Base-by-base conservation (phyloP, 2,888 invertebrate genomes). In the Ectropis crepuscularia region DNA sequence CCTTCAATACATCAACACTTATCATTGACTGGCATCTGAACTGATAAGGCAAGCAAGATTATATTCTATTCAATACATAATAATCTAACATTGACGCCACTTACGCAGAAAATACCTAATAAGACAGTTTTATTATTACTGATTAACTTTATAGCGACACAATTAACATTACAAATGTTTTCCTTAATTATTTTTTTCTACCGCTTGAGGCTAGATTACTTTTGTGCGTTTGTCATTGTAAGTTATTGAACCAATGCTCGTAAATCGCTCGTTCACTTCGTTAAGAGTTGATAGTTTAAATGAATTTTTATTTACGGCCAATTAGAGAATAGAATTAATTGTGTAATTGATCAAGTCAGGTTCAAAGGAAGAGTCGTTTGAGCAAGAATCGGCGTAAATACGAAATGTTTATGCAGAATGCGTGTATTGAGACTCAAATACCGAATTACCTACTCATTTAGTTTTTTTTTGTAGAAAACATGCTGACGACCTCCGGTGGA, bases 1-100 rank as follows among this genome's bases (percentile, higher is more conserved):
- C 72, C 77, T 80, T 77, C 78, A 79, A 82, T 80, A 83, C 77
- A 81, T 83, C 81, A 85, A 76, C 53, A 48, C 70, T 82, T 81
- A 85, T 85, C 84, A 68, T 53, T 76, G 74, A 78, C 75, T 75
- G 81, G 71, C 80, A 79, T 81, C 74, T 79, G 51, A 48, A 49
- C 67, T 71, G 80, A 81, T 78, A 81, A 75, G 60, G 68, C 68
- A 67, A 60, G 57, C 50, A 69, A 68, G 65, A 67, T 75, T 68
- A 66, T 65, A 69, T 63, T 60, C 61, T 54, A 49, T 63, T 60
- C 48, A 63, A 60, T 49, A 59, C 42, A 61, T 53, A 55, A 62
- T 63, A 69, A 67, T 69, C 62, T 69, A 69, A 53, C 57, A 64
- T 57, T 65, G 66, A 68, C 70, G 63, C 69, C 59, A 66, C 65